Evolutionary conservation across 2,888 invertebrate genomes (phyloP), one percentile per base, ranked within the genome.

Genomic region (Coelopa pilipes): DNA sequence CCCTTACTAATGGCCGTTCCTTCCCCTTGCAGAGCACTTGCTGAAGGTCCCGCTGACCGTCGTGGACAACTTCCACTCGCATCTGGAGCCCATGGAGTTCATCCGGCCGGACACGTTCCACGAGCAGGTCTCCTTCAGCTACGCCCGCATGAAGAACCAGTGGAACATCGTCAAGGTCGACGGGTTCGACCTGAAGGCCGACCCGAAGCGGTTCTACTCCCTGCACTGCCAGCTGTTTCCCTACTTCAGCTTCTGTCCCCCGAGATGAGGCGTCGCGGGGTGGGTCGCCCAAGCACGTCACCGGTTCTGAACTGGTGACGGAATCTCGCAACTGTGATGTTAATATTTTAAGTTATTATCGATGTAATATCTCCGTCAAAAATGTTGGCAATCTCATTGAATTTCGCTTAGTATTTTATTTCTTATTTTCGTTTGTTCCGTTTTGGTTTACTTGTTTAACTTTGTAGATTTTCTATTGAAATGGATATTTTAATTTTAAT

Each of bases 31-130:
- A 87, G 97, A 97, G 87, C 93, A 96, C 88, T 88, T 96, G 77
- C 89, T 97, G 84, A 93, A 93, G 85, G 94, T 93, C 80, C 93
- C 94, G 68, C 89, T 98, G 81, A 97, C 97, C 2, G 92, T 94
- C 70, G 92, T 97, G 75, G 93, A 95, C 78, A 93, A 93, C 86
- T 97, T 98, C 87, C 98, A 98, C 87, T 98, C 98, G 0, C 98
- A 98, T 87, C 89, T 97, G 81, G 98, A 98, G 85, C 95, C 95
- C 74, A 94, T 98, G 93, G 94, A 94, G 87, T 92, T 95, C 81
- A 90, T 97, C 78, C 91, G 92, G 70, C 89, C 92, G 76, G 94
- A 95, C 80, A 92, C 92, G 21, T 92, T 97, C 82, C 91, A 92
- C 77, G 93, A 96, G 83, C 97, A 95, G 90, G 94, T 96, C 81